Evolutionary conservation across 1,140 invertebrate genomes (phyloP).

Genomic region (Drosophila trapezifrons): DNA sequence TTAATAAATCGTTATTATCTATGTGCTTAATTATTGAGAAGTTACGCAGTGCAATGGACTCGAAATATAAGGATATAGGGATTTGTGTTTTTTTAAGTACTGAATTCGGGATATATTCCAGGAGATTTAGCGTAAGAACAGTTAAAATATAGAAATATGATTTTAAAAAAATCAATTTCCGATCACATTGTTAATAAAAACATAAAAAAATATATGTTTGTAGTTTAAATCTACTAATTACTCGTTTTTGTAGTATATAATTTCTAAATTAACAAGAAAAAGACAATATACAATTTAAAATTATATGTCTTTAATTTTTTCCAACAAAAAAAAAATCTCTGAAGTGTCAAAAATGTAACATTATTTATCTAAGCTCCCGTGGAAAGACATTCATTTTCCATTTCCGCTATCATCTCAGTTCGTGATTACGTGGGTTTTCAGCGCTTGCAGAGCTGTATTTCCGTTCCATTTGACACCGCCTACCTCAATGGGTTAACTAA

Average conservation of each 20-base stretch:
- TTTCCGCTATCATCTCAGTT: conserved; percentile 11
- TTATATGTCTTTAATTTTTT: too few species aligned
- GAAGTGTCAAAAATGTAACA: background rate
- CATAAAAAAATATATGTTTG: too few species aligned
- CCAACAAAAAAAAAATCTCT: too few species aligned
- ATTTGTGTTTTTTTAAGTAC: background rate
- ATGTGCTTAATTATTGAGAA: background rate
- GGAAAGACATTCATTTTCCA: background rate
- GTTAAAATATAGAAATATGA: too few species aligned
- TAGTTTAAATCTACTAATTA: too few species aligned
- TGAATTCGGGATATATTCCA: background rate
- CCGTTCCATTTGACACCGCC: conserved; percentile 20
- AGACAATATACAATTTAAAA: too few species aligned
- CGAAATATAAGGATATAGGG: background rate
- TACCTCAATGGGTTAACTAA: conserved; percentile 55
- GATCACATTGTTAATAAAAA: too few species aligned
- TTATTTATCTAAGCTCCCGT: background rate
- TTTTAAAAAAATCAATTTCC: too few species aligned
- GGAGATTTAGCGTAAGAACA: background rate
- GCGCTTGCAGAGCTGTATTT: conserved; percentile 4
- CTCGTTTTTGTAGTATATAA: too few species aligned
- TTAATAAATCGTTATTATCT: conserved; percentile 11
- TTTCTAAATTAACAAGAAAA: too few species aligned
- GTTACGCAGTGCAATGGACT: background rate
- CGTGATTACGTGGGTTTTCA: conserved; percentile 29